These are phyloP conservation scores for Cyanoliseus patagonus DNA, from an alignment of 2,113 vertebrate species.

Conservation along the genomic window DNA sequence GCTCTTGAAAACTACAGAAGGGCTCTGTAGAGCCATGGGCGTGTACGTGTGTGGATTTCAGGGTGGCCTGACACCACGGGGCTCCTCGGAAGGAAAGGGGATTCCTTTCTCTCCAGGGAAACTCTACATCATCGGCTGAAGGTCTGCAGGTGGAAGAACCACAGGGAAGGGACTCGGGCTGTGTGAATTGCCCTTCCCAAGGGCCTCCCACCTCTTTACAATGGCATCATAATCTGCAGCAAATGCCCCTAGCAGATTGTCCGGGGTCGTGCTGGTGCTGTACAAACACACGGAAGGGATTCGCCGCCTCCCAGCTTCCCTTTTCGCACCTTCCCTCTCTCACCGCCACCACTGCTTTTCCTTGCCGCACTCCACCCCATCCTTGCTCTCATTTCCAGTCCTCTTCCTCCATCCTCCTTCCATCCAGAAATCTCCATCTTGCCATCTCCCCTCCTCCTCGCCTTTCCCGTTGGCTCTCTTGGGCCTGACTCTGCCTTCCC, in stretches of 20 bases:
- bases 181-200: background rate
- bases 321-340: background rate
- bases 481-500: background rate
- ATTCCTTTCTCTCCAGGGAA: background rate
- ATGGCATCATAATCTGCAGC: background rate
- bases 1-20: background rate
- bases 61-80: background rate
- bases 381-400: background rate
- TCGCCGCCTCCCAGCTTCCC: background rate
- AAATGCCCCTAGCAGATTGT: background rate
- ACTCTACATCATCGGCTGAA: fast-evolving
- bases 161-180: background rate
- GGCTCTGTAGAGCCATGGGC: fast-evolving
- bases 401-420: background rate
- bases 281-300: background rate
- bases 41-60: background rate
- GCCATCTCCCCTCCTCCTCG: background rate
- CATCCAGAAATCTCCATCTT: background rate
- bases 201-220: too few relatives aligned
- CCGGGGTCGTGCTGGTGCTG: background rate
- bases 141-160: background rate
- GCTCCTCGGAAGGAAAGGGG: background rate
- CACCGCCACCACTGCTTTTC: background rate
- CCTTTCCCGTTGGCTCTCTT: background rate
- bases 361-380: background rate